Percentiles rank a stretch among this genome's conserved stretches.
These are phyloP conservation scores for Aleiodes sp. DNA, from an alignment of 1,140 invertebrate genomes.

Conservation along the genomic window DNA sequence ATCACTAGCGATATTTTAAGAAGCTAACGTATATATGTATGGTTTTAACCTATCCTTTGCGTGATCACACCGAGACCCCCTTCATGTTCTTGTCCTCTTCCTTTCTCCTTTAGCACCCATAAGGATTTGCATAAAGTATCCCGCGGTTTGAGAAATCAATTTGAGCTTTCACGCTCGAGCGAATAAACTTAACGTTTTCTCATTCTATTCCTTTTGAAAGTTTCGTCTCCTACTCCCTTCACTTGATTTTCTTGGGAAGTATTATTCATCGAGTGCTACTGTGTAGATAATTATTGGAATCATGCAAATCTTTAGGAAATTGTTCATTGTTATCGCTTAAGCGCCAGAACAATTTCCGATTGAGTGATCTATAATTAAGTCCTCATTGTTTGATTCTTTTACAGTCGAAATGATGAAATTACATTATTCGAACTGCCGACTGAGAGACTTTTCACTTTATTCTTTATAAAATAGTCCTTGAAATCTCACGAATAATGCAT, in stretches of 20 bases:
- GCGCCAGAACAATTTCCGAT: neutral
- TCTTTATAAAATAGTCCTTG: too few species aligned
- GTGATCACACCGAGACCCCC: slow-evolving; percentile 9
- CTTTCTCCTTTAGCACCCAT: slow-evolving; percentile 6
- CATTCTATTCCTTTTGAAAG: neutral
- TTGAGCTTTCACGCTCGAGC: slow-evolving; percentile 26
- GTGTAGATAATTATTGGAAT: neutral
- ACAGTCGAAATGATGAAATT: too few species aligned
- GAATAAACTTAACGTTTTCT: neutral
- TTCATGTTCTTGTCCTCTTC: neutral
- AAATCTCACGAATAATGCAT: too few species aligned
- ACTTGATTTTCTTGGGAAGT: slow-evolving; percentile 1
- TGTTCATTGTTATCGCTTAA: neutral
- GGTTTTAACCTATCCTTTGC: neutral
- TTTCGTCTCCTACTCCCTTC: neutral
- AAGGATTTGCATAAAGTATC: slow-evolving; percentile 41
- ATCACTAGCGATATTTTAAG: slow-evolving; percentile 49
- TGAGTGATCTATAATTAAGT: too few species aligned
- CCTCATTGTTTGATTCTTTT: too few species aligned
- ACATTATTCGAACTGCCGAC: too few species aligned
- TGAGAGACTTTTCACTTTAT: too few species aligned
- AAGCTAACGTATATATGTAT: slow-evolving; percentile 7
- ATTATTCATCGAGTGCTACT: neutral
- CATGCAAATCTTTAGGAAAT: neutral
- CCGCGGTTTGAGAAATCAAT: slow-evolving; percentile 42